Evolutionary conservation across 2,113 vertebrate genomes (phyloP).

Genomic region (Campylomormyrus tamandua): DNA sequence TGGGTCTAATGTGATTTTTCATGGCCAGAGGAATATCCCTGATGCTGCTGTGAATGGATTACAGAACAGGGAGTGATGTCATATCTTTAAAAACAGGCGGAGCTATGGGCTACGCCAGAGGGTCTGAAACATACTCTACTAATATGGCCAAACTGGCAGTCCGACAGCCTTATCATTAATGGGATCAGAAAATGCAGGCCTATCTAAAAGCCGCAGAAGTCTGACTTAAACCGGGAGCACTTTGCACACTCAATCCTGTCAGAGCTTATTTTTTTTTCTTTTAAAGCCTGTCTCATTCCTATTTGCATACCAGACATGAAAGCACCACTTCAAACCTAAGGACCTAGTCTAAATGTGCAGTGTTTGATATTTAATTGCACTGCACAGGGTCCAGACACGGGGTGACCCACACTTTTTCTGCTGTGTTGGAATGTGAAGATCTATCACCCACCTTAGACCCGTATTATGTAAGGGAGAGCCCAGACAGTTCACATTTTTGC

Average conservation of each 20-base stretch:
- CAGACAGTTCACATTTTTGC: neutral
- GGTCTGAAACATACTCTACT: neutral
- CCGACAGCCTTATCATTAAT: conserved; percentile 11
- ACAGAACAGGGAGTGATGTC: neutral
- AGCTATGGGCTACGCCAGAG: neutral
- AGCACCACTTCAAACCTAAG: neutral
- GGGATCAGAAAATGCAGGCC: neutral
- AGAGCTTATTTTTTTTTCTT: neutral
- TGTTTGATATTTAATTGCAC: neutral
- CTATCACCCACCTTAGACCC: neutral
- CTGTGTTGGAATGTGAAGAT: neutral
- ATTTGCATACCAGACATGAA: neutral
- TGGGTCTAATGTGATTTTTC: neutral
- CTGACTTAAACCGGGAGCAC: neutral
- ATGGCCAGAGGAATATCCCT: neutral
- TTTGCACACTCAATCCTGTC: neutral
- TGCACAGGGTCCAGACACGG: neutral
- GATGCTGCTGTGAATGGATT: neutral
- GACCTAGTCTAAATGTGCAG: neutral
- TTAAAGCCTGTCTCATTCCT: neutral
- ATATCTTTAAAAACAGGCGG: neutral
- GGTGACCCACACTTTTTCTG: neutral
- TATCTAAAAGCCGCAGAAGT: neutral
- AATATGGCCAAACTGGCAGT: neutral
- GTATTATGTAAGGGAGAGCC: neutral